Evolutionary conservation across 2,113 vertebrate species (phyloP), one percentile per base, ranked within the genome.

Genomic region (Sorex araneus): DNA sequence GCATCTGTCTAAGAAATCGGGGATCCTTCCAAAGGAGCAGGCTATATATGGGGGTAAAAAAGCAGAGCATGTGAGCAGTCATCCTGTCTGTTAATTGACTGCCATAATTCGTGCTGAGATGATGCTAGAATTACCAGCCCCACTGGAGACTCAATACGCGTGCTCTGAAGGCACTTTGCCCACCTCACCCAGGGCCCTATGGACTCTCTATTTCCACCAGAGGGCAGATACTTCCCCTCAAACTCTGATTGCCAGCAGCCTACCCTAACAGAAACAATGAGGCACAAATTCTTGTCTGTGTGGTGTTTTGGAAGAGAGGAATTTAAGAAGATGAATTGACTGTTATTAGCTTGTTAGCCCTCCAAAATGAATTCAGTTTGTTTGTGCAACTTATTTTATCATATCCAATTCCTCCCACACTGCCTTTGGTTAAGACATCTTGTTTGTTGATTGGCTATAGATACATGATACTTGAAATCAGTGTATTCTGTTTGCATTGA

Each of bases 141-240:
- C 87, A 5, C 19, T 27, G 18, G 21, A 28, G 2, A 6, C 16
- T 32, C 15, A 19, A 12, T 28, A 47, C 34, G 5, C n/a, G 67
- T 13, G 11, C 82, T 75, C 66, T 76, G 64, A 73, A 73, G 32
- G 21, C 0, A 0, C 47, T 23, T 6, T 19, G 25, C 40, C 60
- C 6, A 0, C 21, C 5, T n/a, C 32, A 34, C 40, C 45, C 19
- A 15, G 34, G 32, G 54, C 15, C 21, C n/a, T 2, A 57, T 34
- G 36, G 32, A 12, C 60, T 34, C 12, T 10, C 13, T 2, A 6
- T 63, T 25, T 45, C 19, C 8, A 12, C 28, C 4, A 45, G 19
- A 0, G 2, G 28, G 2, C 21, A 67, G 9, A 25, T 3, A 7
- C 40, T 12, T 45, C 13, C 12, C 2, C 12, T 2, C 9, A 6